Base-by-base conservation (phyloP, 2,113 vertebrate species). In the Gavia stellata region DNA sequence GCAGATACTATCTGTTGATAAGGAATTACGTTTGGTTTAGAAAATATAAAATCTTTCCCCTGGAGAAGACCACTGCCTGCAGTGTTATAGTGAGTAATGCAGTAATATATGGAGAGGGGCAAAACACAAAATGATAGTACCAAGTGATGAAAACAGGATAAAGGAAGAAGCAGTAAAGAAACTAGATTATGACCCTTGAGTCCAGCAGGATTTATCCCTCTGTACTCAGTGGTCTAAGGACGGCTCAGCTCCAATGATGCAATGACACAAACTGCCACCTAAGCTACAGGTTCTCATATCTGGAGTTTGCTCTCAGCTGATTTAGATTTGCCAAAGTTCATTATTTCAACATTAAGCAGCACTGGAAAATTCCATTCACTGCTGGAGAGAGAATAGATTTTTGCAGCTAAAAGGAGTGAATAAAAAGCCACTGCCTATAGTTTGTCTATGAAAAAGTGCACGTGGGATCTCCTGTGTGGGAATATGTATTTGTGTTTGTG, bases 301-400 rank as follows among this genome's bases (percentile, higher is more conserved):
- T 92, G 91, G 67, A 94, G 73, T 91, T 97, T 90, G 89, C 66
- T 91, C 89, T 92, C 67, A 36, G 70, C 58, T 91, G 74, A 92
- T 89, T 89, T 70, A 92, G 89, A 82, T 95, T 96, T 97, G 70
- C 95, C 95, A 94, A 94, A 95, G 95, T 96, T 95, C 96, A 80
- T 85, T 90, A 95, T 96, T 97, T 96, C 96, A 94, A 96, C 92
- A 97, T 92, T 68, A 88, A 55, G 62, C 84, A 85, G 33, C 42
- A 4, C 81, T 96, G 96, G 95, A 97, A 97, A 96, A 94, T 97
- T 97, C 92, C 91, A 85, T 62, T 90, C 40, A 8, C 42, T 85
- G 58, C 61, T 87, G 26, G n/a, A 87, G 19, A 87, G 36, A 59
- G 25, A 86, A 67, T 15, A 78, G 71, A 74, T 65, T 82, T 90